phyloP scores from a whole-genome alignment of 64 coral and sea anemone genomes.

The Actinia tenebrosa region DNA sequence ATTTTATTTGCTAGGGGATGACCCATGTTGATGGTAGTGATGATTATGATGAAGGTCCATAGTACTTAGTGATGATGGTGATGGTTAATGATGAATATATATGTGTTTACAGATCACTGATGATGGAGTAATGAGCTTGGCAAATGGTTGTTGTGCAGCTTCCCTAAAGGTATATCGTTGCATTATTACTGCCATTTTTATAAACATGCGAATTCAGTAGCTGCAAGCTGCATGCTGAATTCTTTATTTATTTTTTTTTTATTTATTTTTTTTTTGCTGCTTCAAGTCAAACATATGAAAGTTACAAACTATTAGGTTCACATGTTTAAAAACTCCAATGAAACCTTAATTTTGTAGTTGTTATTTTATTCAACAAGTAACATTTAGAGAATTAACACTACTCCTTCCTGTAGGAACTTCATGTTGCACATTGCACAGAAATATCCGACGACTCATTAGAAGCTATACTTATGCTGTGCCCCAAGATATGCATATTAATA shows the following conservation, averaged over 20 bases:
- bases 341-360: too few relatives aligned
- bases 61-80: neutral
- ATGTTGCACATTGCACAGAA: slow-evolving; percentile 51
- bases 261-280: neutral
- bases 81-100: neutral
- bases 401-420: slow-evolving; percentile 44
- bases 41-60: neutral
- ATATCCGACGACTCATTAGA: slow-evolving; percentile 50
- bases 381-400: neutral
- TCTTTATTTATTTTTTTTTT: neutral
- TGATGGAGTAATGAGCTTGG: slow-evolving; percentile 42
- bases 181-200: too few relatives aligned
- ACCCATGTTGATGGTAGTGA: neutral
- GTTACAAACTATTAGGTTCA: too few relatives aligned
- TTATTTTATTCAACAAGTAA: too few relatives aligned
- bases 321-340: too few relatives aligned
- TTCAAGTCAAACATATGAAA: too few relatives aligned
- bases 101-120: slow-evolving; percentile 43
- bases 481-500: slow-evolving; percentile 52
- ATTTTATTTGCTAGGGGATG: too few relatives aligned
- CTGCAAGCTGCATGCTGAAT: too few relatives aligned
- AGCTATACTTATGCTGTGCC: slow-evolving; percentile 36
- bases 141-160: slow-evolving; percentile 39
- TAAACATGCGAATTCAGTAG: too few relatives aligned
- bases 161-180: slow-evolving; percentile 36